Evolutionary conservation across 2,888 invertebrate species (phyloP).

Genomic region (Pristionchus mayeri): DNA sequence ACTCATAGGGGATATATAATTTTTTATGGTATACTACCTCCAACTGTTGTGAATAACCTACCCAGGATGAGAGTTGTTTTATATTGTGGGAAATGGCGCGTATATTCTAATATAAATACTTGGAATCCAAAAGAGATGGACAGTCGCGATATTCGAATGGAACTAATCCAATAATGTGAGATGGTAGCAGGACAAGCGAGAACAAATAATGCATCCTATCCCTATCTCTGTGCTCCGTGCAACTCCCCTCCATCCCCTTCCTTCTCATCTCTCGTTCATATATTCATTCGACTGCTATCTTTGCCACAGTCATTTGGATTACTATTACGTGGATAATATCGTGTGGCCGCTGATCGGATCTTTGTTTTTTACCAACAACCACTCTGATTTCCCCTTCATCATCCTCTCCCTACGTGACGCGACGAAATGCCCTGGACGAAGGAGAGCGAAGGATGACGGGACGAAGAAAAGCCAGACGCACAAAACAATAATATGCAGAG

Average conservation of each 20-base stretch:
- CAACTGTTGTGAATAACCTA: not conserved
- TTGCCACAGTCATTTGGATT: not conserved
- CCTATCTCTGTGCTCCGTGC: slow-evolving; percentile 17
- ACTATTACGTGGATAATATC: not conserved
- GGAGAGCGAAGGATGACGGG: slow-evolving; percentile 18
- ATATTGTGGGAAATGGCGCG: not conserved
- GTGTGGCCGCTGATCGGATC: not conserved
- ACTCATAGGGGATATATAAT: not conserved
- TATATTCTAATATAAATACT: too few relatives aligned
- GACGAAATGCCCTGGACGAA: not conserved
- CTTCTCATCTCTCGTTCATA: not conserved
- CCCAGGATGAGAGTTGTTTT: too few relatives aligned
- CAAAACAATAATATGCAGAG: slow-evolving; percentile 4
- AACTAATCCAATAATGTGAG: slow-evolving; percentile 30
- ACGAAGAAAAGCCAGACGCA: slow-evolving; percentile 1
- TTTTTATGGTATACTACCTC: not conserved
- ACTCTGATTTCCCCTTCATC: not conserved
- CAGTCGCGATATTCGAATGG: not conserved
- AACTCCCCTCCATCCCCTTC: not conserved
- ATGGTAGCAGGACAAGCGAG: slow-evolving; percentile 36
- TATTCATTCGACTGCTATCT: not conserved
- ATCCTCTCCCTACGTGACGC: not conserved
- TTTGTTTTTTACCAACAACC: not conserved
- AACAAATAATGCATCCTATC: slow-evolving; percentile 46
- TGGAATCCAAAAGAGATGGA: not conserved